Evolutionary conservation across 1,140 invertebrate genomes (phyloP), one percentile per base, ranked within the genome.

Genomic region (Zaprionus capensis): DNA sequence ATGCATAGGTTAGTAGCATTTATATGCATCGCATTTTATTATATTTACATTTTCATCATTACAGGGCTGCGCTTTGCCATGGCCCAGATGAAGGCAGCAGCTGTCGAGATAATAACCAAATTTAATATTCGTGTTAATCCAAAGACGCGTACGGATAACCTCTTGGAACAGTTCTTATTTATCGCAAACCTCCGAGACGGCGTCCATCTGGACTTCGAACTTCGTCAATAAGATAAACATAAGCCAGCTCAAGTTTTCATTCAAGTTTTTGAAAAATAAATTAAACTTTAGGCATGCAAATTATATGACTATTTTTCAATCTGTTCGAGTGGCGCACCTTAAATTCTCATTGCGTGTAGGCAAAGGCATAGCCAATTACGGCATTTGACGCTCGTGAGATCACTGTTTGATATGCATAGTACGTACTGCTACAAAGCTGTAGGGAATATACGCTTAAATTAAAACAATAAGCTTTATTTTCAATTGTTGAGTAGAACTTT

Each of bases 51-150:
- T 71, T 57, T 55, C 57, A 28, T 28, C 22, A 1, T 66, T 9
- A 6, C 6, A 87, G 84, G 92, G n/a, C 91, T 91, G 88, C 83
- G 86, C n/a, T 93, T 92, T 75, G 92, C 91, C 9, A n/a, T 76
- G 24, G 59, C 67, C 0, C 91, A 92, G 76, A 79, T 81, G 11
- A 92, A 92, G 71, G 90, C 79, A 12, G 90, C 87, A 4, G 51
- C 84, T 0, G 81, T 75, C 7, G 91, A 92, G 56, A 41, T 92
- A 15, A 9, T 92, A 1, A 74, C 71, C 15, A 84, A 91, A 11
- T 92, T 79, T 34, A 71, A 87, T 57, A 31, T 92, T 6, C 75
- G 38, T 4, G 51, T 79, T 0, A 91, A 91, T 71, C 68, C 82
- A 7, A 91, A 82, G 56, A 91, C 90, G 1, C 72, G 87, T 26